Evolutionary conservation across 2,888 invertebrate genomes (phyloP), one percentile per base, ranked within the genome.

Genomic region (Stegophylla sp.): DNA sequence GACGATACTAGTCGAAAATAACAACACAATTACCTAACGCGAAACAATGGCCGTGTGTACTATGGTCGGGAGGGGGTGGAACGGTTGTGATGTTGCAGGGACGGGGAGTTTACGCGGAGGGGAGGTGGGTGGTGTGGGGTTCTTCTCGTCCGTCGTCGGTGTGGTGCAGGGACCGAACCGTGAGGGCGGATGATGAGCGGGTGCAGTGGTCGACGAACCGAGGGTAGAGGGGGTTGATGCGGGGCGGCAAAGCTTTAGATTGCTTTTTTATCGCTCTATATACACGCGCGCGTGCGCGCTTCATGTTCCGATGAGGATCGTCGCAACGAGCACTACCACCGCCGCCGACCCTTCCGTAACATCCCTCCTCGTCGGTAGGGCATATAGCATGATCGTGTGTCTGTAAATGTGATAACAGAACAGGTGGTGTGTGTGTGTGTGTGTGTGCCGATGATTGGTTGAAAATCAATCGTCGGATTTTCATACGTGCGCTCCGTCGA

Each of bases 381-480:
- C 12, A 20, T 56, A 56, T 56, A 34, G 34, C 7, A 34, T 34
- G 34, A 5, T 3, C 7, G 34, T 34, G 34, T 34, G 34, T 34
- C 4, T 34, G 34, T 34, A 7, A 5, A 7, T 34, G 34, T 34
- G 34, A 5, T n/a, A n/a, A n/a, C n/a, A n/a, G n/a, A n/a, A n/a
- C n/a, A n/a, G n/a, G n/a, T n/a, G n/a, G 34, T 34, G 34, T 34
- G 34, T 34, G 34, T 34, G 34, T 34, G 34, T 34, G 34, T 34
- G 34, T 34, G 34, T 34, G 20, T 0, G 48, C 1, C 17, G 9
- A 23, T 34, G 7, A 34, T 34, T 5, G 41, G 41, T 34, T 59
- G 77, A 67, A 77, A 77, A 77, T 69, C 77, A 77, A 77, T 77
- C 77, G 77, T 69, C 59, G 77, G 67, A 56, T 67, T 77, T 45